Percentiles rank a stretch among this genome's conserved stretches.
These are phyloP conservation scores for Cotesia congregata DNA, from an alignment of 2,888 invertebrate species.

Conservation along the genomic window DNA sequence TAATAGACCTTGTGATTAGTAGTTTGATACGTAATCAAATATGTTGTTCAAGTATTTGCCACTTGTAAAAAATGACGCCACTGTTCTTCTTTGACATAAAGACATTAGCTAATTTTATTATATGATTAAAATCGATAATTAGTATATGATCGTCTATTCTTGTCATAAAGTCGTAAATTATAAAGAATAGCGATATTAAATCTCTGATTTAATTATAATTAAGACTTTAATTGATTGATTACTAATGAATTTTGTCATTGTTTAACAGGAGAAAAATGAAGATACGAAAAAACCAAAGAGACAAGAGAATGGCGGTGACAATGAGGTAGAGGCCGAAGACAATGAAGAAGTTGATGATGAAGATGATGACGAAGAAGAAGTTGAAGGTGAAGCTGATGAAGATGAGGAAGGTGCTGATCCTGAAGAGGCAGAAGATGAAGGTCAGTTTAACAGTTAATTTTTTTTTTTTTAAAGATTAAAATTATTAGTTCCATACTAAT, in stretches of 20 bases:
- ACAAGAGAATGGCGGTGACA: slow-evolving; percentile 83
- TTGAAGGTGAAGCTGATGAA: slow-evolving; percentile 76
- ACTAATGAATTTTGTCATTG: slow-evolving; percentile 10
- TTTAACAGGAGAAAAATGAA: slow-evolving; percentile 78
- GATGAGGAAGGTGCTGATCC: slow-evolving; percentile 70
- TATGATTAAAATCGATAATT: too few species aligned
- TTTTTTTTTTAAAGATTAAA: not conserved
- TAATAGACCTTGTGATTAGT: slow-evolving; percentile 61
- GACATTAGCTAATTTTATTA: not conserved
- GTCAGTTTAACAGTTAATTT: slow-evolving; percentile 42
- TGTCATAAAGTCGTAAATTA: too few species aligned
- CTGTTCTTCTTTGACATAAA: slow-evolving; percentile 28
- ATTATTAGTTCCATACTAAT: not conserved
- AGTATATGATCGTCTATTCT: too few species aligned
- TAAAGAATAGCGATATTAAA: too few species aligned
- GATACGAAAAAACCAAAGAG: slow-evolving; percentile 86
- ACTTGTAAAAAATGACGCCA: slow-evolving; percentile 49
- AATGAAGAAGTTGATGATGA: slow-evolving; percentile 77
- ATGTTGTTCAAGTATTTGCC: slow-evolving; percentile 44
- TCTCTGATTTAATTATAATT: not conserved
- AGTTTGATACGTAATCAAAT: slow-evolving; percentile 58
- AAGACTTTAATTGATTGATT: not conserved
- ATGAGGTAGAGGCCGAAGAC: slow-evolving; percentile 73
- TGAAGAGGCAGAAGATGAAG: slow-evolving; percentile 65
- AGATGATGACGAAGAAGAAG: slow-evolving; percentile 77